These are phyloP conservation scores for Okapia johnstoni DNA, from an alignment of 2,113 vertebrate genomes.

Conservation along the genomic window DNA sequence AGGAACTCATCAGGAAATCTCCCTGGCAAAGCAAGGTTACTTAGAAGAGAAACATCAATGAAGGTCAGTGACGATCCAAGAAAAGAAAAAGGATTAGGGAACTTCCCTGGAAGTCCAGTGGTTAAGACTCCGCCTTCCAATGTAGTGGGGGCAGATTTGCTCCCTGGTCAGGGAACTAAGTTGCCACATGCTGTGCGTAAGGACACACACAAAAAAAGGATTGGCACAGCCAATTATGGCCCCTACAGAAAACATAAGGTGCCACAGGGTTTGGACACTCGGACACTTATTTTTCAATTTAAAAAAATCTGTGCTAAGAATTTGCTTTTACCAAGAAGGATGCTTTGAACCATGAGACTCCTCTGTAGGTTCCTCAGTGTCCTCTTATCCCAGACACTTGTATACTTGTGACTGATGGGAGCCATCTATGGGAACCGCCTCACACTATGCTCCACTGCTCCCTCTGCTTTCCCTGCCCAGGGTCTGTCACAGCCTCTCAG, in stretches of 20 bases:
- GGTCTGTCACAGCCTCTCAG: accelerated
- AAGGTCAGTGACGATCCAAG: not conserved
- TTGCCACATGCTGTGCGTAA: too few relatives aligned
- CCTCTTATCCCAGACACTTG: not conserved
- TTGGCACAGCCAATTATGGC: not conserved
- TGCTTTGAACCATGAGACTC: not conserved
- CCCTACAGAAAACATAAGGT: not conserved
- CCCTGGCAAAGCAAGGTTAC: accelerated
- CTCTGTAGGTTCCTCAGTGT: not conserved
- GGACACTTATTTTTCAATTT: not conserved
- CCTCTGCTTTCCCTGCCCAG: not conserved
- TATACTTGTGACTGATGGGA: not conserved
- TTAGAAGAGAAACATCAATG: not conserved
- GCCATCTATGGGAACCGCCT: too few relatives aligned
- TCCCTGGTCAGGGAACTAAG: too few relatives aligned
- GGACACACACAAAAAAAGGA: too few relatives aligned
- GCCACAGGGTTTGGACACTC: not conserved
- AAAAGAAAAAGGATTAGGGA: not conserved
- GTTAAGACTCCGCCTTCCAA: not conserved
- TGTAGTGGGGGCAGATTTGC: not conserved
- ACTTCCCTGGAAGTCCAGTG: not conserved
- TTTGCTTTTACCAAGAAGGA: not conserved
- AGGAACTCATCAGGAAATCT: not conserved
- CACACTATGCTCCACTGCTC: not conserved
- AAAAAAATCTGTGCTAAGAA: not conserved